Conservation (phyloP, 2,888 invertebrate species). For the Caenorhabditis sp. region DNA sequence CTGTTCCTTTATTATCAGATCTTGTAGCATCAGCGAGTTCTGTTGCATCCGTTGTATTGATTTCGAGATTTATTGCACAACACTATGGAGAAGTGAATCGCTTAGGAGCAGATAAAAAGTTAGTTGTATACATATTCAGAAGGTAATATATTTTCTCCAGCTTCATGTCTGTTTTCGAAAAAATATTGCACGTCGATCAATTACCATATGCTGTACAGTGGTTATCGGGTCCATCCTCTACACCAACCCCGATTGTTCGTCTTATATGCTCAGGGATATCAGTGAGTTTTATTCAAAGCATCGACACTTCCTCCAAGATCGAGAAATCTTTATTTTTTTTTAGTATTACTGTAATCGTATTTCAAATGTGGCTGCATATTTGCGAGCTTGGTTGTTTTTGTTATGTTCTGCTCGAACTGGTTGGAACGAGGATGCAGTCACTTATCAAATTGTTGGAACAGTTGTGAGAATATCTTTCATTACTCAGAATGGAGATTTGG, state of each 20-base stretch:
- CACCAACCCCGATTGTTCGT: slow-evolving; percentile 63
- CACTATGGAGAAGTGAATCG: slow-evolving; percentile 31
- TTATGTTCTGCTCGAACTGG: slow-evolving; percentile 36
- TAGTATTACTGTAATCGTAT: slow-evolving; percentile 33
- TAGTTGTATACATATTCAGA: not conserved
- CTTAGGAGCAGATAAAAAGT: slow-evolving; percentile 43
- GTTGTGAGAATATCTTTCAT: slow-evolving; percentile 57
- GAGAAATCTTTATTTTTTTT: slow-evolving; percentile 1
- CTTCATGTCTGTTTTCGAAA: slow-evolving; percentile 61
- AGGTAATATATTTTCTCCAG: slow-evolving; percentile 33
- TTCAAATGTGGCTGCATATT: slow-evolving; percentile 30
- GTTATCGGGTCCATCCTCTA: slow-evolving; percentile 59
- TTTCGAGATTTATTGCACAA: slow-evolving; percentile 41
- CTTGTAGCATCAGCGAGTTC: slow-evolving; percentile 51
- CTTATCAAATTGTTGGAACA: slow-evolving; percentile 38
- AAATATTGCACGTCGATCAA: slow-evolving; percentile 65
- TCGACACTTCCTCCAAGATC: too few relatives aligned
- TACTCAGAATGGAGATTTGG: slow-evolving; percentile 47
- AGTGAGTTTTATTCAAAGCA: too few relatives aligned
- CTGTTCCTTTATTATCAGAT: slow-evolving; percentile 42
- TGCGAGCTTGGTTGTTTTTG: slow-evolving; percentile 47
- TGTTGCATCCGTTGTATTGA: slow-evolving; percentile 39
- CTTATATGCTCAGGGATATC: slow-evolving; percentile 59
- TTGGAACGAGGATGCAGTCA: slow-evolving; percentile 51
- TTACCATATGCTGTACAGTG: slow-evolving; percentile 64